Conservation (phyloP, 2,888 invertebrate species). For the Cistogaster globosa region DNA sequence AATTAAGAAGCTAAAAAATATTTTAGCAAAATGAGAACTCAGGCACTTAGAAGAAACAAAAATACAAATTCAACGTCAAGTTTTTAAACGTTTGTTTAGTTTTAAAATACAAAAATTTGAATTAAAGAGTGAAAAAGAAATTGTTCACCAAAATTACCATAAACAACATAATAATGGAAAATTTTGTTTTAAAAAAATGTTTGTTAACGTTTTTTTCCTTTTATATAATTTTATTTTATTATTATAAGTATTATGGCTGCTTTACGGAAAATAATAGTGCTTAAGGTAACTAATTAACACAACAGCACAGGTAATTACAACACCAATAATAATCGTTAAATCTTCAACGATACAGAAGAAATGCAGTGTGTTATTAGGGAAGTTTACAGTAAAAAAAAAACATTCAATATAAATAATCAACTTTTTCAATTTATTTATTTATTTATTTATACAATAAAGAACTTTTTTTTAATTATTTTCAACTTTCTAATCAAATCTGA, state of each 20-base stretch:
- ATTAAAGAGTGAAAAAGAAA: not conserved
- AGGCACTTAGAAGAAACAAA: not conserved
- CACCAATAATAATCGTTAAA: not conserved
- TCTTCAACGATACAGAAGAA: too few relatives aligned
- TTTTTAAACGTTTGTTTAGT: constrained; percentile 17
- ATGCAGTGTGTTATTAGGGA: too few relatives aligned
- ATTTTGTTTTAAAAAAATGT: constrained; percentile 4
- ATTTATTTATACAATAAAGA: too few relatives aligned
- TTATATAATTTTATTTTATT: constrained; percentile 26
- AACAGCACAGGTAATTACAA: not conserved
- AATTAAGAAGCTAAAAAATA: constrained; percentile 27
- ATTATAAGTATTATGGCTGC: constrained; percentile 1
- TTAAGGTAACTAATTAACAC: constrained; percentile 26
- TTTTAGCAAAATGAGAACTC: not conserved
- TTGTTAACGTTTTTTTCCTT: constrained; percentile 2
- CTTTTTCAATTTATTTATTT: too few relatives aligned
- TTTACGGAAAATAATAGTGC: constrained; percentile 9
- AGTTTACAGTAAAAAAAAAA: too few relatives aligned
- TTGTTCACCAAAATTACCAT: not conserved
- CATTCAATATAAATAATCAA: too few relatives aligned
- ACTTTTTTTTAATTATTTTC: too few relatives aligned
- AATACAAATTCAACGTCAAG: not conserved
- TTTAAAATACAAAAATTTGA: constrained; percentile 11
- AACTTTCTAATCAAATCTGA: too few relatives aligned
- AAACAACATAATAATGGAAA: not conserved